These are phyloP conservation scores for Cheirogaleus major DNA, from an alignment of 2,797 vertebrate genomes.

Conservation along the genomic window DNA sequence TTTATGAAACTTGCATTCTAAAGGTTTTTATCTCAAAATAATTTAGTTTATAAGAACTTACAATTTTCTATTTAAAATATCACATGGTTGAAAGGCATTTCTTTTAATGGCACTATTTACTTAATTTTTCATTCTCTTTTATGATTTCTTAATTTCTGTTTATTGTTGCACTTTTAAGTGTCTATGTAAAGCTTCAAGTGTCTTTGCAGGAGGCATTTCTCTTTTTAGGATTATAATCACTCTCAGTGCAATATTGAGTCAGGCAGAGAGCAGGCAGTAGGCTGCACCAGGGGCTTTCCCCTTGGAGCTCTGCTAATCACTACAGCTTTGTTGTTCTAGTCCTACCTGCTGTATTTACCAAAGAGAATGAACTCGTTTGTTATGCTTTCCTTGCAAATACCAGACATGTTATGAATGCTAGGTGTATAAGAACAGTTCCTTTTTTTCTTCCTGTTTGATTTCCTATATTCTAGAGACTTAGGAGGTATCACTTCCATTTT, in stretches of 20 bases:
- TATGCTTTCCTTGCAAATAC: background rate
- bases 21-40: background rate
- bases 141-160: slow-evolving; percentile 52
- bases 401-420: background rate
- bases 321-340: background rate
- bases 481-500: background rate
- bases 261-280: background rate
- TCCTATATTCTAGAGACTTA: background rate
- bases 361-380: background rate
- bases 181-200: background rate
- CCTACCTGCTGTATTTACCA: background rate
- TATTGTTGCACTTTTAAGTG: slow-evolving; percentile 49
- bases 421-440: background rate
- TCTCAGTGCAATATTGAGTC: background rate
- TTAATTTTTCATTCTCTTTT: slow-evolving; percentile 54
- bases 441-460: background rate
- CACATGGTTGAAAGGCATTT: background rate
- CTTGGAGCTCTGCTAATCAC: background rate
- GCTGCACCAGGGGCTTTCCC: background rate
- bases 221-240: background rate
- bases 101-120: slow-evolving; percentile 16
- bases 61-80: slow-evolving; percentile 38
- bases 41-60: background rate
- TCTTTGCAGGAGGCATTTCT: slow-evolving; percentile 5
- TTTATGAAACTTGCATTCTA: background rate